A percentile compares a stretch with the other conserved stretches of the same genome.
Evolutionary conservation across 2,113 vertebrate genomes (phyloP).

Genomic region (Mastomys coucha): DNA sequence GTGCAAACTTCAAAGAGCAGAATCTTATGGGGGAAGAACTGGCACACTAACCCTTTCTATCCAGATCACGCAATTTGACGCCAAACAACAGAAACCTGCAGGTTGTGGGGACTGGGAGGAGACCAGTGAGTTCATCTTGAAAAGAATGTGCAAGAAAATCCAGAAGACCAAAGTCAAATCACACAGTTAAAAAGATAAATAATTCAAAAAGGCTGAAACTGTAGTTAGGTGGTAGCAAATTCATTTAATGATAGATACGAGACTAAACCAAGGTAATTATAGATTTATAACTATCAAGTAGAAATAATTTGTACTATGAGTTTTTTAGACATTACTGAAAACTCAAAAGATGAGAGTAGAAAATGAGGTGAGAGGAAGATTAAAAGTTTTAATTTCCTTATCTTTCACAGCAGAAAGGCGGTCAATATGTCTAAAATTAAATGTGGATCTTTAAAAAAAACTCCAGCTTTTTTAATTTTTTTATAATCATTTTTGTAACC

Average conservation of each 20-base stretch:
- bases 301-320: slow-evolving; percentile 57
- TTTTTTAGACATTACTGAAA: slow-evolving; percentile 47
- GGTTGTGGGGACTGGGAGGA: not conserved
- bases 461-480: slow-evolving; percentile 71
- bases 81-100: slow-evolving; percentile 20
- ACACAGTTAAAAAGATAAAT: slow-evolving; percentile 33
- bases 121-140: not conserved
- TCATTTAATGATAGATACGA: slow-evolving; percentile 61
- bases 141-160: slow-evolving; percentile 21
- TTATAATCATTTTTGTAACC: slow-evolving; percentile 76
- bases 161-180: not conserved
- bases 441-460: slow-evolving; percentile 58
- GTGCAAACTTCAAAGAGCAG: not conserved
- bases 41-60: not conserved
- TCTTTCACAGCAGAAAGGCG: slow-evolving; percentile 77
- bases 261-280: slow-evolving; percentile 55
- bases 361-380: slow-evolving; percentile 75
- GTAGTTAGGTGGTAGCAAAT: not conserved
- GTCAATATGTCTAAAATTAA: slow-evolving; percentile 80
- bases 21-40: not conserved
- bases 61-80: not conserved
- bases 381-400: slow-evolving; percentile 82
- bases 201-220: slow-evolving; percentile 48
- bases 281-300: slow-evolving; percentile 55
- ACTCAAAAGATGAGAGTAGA: slow-evolving; percentile 63